Conservation (phyloP, 2,888 invertebrate species). For the Elysia crispata region DNA sequence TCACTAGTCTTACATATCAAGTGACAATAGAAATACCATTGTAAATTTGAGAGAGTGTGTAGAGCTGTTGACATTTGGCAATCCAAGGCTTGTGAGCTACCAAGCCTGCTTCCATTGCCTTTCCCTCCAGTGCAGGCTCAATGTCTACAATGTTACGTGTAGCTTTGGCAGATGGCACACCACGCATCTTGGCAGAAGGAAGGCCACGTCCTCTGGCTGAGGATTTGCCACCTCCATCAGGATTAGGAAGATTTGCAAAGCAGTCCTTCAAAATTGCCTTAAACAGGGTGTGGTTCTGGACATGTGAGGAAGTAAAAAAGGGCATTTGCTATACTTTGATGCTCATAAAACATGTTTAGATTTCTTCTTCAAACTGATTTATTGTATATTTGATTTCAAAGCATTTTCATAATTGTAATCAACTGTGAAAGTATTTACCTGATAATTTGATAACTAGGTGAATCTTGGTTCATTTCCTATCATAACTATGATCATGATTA, state of each 20-base stretch:
- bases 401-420: no score
- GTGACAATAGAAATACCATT: slow-evolving; percentile 63
- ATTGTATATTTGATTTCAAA: no score
- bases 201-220: slow-evolving; percentile 46
- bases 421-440: no score
- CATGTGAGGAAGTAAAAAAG: slow-evolving; percentile 21
- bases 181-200: slow-evolving; percentile 60
- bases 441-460: no score
- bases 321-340: neutral
- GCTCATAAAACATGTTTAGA: no score
- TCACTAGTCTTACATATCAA: neutral
- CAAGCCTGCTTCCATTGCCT: slow-evolving; percentile 69
- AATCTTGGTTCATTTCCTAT: no score
- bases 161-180: slow-evolving; percentile 44
- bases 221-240: slow-evolving; percentile 52
- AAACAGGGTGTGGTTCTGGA: slow-evolving; percentile 71
- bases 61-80: slow-evolving; percentile 74
- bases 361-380: no score
- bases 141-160: slow-evolving; percentile 56
- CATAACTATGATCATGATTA: no score
- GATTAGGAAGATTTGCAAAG: slow-evolving; percentile 73
- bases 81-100: slow-evolving; percentile 76
- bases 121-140: slow-evolving; percentile 67
- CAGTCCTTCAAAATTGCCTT: slow-evolving; percentile 72
- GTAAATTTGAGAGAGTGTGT: slow-evolving; percentile 72